Evolutionary conservation across 2,888 invertebrate species (phyloP), one percentile per base, ranked within the genome.

Genomic region (Hipparchia sbordonii): DNA sequence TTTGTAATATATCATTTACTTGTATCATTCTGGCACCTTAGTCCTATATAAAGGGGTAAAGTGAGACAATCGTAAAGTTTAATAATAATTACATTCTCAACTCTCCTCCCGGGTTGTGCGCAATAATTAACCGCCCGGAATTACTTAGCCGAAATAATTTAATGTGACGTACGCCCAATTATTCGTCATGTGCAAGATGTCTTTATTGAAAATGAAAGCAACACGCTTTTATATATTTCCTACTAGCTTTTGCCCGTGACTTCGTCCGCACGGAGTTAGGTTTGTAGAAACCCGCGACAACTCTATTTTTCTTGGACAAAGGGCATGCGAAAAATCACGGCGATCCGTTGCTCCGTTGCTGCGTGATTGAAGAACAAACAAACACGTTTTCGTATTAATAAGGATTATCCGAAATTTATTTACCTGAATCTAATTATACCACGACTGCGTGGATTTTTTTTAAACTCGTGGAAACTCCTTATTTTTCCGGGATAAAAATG

Each of bases 31-130:
- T 79, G 76, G 77, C 67, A 72, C 76, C 72, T 71, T 68, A 74
- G 69, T 74, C 75, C 79, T 78, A 82, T 84, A 87, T 82, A 88
- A 91, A 90, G 91, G 93, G 93, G 93, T 93, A 91, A 92, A 92
- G 91, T 92, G 93, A 93, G 92, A 93, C 93, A 93, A 93, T 93
- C 93, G 93, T 93, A 93, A 93, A 93, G 89, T 93, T 93, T 93
- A 93, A 93, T 93, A 93, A 93, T 93, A 93, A 93, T 93, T 93
- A 93, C 92, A 93, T 93, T 93, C 92, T 92, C 93, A 90, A 91
- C 92, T 93, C 92, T 90, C 91, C 89, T 91, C 90, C 88, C 90
- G 90, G 91, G 89, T 90, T 91, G 90, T 90, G 89, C 89, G 86
- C 92, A 92, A 92, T 93, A 93, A 93, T 93, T 93, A 93, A 93